phyloP scores from a whole-genome alignment of 2,113 vertebrate genomes.

The Chrysemys picta region DNA sequence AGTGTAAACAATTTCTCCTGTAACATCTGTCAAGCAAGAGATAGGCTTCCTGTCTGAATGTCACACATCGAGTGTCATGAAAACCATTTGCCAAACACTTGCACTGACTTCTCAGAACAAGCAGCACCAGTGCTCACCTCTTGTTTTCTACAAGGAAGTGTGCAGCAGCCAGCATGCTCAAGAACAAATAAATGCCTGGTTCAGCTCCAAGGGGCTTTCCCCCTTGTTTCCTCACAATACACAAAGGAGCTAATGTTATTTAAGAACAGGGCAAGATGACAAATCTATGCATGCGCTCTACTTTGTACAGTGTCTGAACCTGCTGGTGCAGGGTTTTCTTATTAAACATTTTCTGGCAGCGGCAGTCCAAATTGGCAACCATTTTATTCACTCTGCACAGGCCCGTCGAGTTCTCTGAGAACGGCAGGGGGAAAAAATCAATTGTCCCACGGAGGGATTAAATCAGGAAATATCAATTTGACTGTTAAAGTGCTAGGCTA shows the following conservation, averaged over 20 bases:
- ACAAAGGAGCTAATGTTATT: conserved; percentile 69
- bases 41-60: neutral
- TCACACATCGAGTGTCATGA: neutral
- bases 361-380: conserved; percentile 21
- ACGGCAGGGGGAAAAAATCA: neutral
- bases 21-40: neutral
- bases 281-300: conserved; percentile 62
- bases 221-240: conserved; percentile 48
- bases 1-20: neutral
- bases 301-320: conserved; percentile 67
- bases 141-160: conserved; percentile 46
- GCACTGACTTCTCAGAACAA: conserved; percentile 25
- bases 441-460: neutral
- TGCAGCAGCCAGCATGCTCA: conserved; percentile 44
- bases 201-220: conserved; percentile 69
- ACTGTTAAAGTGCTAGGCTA: neutral
- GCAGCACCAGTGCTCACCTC: conserved; percentile 56
- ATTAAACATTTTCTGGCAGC: conserved; percentile 68
- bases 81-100: conserved; percentile 24
- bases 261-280: conserved; percentile 55
- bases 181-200: conserved; percentile 72
- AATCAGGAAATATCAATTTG: conserved; percentile 35
- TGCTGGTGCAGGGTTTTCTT: conserved; percentile 63
- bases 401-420: neutral
- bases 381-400: conserved; percentile 57